Percentiles rank a stretch among this genome's conserved stretches.
Conservation (phyloP, 2,113 vertebrate species). For the Labeo rohita region DNA sequence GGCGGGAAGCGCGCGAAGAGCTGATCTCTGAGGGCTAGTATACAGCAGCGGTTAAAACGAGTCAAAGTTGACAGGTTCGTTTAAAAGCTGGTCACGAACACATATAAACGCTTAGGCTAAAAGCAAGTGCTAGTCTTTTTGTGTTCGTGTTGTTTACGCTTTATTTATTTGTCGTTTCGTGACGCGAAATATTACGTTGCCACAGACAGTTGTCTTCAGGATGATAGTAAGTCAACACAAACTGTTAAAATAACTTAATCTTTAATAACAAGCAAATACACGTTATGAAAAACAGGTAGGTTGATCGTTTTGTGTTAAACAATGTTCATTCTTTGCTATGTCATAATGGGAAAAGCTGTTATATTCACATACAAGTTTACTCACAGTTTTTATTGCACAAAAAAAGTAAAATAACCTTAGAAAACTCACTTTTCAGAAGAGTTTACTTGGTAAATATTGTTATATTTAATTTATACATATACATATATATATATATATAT, state of each 20-base stretch:
- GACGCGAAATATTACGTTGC: neutral
- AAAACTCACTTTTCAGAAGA: neutral
- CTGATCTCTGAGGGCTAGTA: neutral
- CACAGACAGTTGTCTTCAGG: neutral
- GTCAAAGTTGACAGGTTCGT: neutral
- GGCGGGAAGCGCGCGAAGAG: neutral
- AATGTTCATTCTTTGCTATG: neutral
- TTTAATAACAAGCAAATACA: constrained; percentile 1
- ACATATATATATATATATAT: too few relatives aligned
- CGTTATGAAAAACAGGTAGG: neutral
- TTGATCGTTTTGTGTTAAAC: neutral
- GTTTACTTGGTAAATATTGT: neutral
- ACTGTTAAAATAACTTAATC: neutral
- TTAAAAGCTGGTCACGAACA: neutral
- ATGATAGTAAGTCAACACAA: neutral
- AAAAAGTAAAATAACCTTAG: neutral
- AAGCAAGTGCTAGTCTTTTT: neutral
- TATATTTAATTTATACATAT: too few relatives aligned
- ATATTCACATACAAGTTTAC: neutral
- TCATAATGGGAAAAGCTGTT: neutral
- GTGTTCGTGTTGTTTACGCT: neutral
- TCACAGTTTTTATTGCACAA: neutral
- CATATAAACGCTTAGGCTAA: neutral
- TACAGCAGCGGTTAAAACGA: neutral
- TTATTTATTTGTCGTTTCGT: neutral